Evolutionary conservation across 1,140 invertebrate species (phyloP).

Genomic region (Tribolium castaneum): DNA sequence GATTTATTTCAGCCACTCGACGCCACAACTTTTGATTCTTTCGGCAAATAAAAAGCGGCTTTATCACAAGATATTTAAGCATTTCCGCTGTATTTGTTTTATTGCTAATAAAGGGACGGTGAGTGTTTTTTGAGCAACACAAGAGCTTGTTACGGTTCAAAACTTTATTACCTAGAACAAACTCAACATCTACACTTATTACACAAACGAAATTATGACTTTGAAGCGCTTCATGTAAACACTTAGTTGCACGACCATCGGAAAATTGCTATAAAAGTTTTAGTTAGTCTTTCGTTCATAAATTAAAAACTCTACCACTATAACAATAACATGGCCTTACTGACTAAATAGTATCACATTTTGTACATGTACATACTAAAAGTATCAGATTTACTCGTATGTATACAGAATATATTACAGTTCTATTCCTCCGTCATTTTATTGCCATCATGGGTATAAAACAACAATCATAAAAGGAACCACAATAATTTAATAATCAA

Average conservation of each 20-base stretch:
- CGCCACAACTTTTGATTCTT: conserved; percentile 30
- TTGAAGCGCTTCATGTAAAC: conserved; percentile 22
- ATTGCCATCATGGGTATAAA: conserved; percentile 8
- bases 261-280: conserved; percentile 21
- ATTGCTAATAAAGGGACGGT: conserved; percentile 19
- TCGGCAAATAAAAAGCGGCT: conserved; percentile 26
- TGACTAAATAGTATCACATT: conserved; percentile 36
- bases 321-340: conserved; percentile 22
- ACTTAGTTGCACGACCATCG: conserved; percentile 4
- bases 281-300: conserved; percentile 19
- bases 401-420: conserved; percentile 4
- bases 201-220: conserved; percentile 15
- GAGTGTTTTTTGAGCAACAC: conserved; percentile 18
- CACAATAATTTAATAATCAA: not conserved
- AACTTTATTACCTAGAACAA: conserved; percentile 15
- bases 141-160: not conserved
- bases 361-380: conserved; percentile 40
- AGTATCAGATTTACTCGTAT: not conserved
- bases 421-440: conserved; percentile 10
- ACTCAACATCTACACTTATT: conserved; percentile 25
- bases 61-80: conserved; percentile 17
- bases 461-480: not conserved
- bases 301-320: conserved; percentile 16
- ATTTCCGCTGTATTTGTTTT: conserved; percentile 33
- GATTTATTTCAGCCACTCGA: conserved; percentile 32